Percentiles rank a stretch among this genome's conserved stretches.
Evolutionary conservation across 2,888 invertebrate species (phyloP).

Genomic region (Osmoderma eremita): DNA sequence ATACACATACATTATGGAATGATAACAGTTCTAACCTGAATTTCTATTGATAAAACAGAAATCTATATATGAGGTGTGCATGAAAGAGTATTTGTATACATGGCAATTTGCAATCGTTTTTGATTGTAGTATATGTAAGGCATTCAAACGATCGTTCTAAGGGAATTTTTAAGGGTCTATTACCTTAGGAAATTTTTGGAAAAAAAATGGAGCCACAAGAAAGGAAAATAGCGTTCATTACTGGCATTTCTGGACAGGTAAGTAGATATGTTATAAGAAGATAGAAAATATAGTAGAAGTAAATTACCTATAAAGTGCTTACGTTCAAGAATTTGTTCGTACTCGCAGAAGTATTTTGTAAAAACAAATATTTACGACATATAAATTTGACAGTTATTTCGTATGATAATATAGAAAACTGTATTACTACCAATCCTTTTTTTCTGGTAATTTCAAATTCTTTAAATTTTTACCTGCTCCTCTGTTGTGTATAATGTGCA

Average conservation of each 20-base stretch:
- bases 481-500: too few species aligned
- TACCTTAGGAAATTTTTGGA: neutral
- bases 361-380: constrained; percentile 7
- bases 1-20: neutral
- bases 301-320: constrained; percentile 19
- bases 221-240: constrained; percentile 86
- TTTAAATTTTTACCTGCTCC: neutral
- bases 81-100: constrained; percentile 29
- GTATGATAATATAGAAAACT: constrained; percentile 9
- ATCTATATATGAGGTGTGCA: constrained; percentile 9
- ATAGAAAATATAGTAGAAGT: neutral
- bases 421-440: constrained; percentile 15
- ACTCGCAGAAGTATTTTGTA: neutral
- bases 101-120: constrained; percentile 36
- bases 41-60: constrained; percentile 37
- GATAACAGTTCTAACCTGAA: constrained; percentile 29
- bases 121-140: neutral
- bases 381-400: neutral
- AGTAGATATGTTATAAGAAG: constrained; percentile 45
- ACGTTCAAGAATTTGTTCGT: neutral
- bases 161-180: constrained; percentile 10
- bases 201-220: constrained; percentile 47
- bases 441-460: constrained; percentile 20
- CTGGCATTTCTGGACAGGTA: constrained; percentile 98
- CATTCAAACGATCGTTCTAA: constrained; percentile 6